These are phyloP conservation scores for Onychomys leucogaster DNA, from an alignment of 2,797 vertebrate species.

Conservation along the genomic window DNA sequence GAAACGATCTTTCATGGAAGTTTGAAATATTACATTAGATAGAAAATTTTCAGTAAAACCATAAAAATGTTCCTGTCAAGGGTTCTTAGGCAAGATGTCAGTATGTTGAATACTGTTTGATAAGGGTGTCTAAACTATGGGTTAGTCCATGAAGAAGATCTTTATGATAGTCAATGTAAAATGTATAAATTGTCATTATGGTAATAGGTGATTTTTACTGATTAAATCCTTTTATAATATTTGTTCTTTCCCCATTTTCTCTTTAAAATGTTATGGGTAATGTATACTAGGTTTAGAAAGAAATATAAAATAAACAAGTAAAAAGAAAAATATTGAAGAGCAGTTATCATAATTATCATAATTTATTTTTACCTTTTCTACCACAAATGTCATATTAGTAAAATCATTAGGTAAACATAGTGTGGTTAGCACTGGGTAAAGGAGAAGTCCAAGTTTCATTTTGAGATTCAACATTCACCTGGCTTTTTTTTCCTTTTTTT, in stretches of 20 bases:
- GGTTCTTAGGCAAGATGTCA: neutral
- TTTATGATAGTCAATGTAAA: neutral
- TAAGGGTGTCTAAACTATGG: neutral
- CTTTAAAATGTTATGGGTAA: slow-evolving; percentile 27
- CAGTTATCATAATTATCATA: neutral
- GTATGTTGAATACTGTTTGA: neutral
- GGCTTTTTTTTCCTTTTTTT: neutral
- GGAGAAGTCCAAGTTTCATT: neutral
- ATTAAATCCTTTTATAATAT: neutral
- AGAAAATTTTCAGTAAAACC: slow-evolving; percentile 15
- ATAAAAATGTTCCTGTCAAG: neutral
- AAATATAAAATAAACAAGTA: neutral
- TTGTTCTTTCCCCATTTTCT: neutral
- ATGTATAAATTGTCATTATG: slow-evolving; percentile 20
- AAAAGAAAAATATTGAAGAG: neutral
- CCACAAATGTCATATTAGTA: neutral
- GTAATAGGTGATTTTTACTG: slow-evolving; percentile 31
- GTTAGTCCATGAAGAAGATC: neutral
- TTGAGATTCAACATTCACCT: neutral
- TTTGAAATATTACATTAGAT: neutral
- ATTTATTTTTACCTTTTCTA: neutral
- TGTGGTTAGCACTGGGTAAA: neutral
- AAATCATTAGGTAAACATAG: neutral
- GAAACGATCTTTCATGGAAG: neutral
- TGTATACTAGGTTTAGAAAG: neutral